Evolutionary conservation across 2,888 invertebrate genomes (phyloP), one percentile per base, ranked within the genome.

Genomic region (Apeira syringaria): DNA sequence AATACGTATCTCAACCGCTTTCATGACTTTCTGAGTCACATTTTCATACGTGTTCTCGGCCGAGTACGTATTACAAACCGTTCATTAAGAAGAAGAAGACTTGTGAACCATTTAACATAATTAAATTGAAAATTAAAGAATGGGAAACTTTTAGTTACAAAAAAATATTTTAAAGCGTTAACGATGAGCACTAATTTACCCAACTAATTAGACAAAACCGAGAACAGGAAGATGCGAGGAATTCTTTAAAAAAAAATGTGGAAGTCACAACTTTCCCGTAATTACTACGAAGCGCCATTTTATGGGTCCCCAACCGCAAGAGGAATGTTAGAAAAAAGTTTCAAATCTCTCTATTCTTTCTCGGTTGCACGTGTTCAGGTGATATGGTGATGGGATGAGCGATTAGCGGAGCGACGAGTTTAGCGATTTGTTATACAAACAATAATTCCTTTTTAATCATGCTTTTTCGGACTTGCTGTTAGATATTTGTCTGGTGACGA

Each of bases 261-360:
- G 61, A 61, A 64, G 59, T 59, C 58, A 61, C 64, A 61, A 61
- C 51, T 62, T 56, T 55, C 51, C 39, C 54, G 32, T 59, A 62
- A 64, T 59, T 54, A 57, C 56, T 36, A 36, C 44, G 46, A 52
- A 58, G 55, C 56, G 59, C 54, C 59, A 52, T 52, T 56, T 59
- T 48, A 56, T 58, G 44, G 47, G 43, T 53, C 56, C 53, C 59
- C 44, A 39, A 47, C 51, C 47, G 54, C 38, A 30, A 40, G 2
- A 38, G 39, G 59, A 60, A 60, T 56, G 48, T 41, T 42, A 39
- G 26, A 32, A 60, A 63, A 56, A 60, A 57, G 43, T 39, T 43
- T 36, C 27, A 48, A 50, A 50, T 52, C 32, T 45, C 47, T 53
- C 37, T 48, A 57, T 55, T 50, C 26, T 46, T 38, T 35, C 28